Percentiles rank a stretch among this genome's conserved stretches.
These are phyloP conservation scores for Notechis scutatus DNA, from an alignment of 2,113 vertebrate species.

Conservation along the genomic window DNA sequence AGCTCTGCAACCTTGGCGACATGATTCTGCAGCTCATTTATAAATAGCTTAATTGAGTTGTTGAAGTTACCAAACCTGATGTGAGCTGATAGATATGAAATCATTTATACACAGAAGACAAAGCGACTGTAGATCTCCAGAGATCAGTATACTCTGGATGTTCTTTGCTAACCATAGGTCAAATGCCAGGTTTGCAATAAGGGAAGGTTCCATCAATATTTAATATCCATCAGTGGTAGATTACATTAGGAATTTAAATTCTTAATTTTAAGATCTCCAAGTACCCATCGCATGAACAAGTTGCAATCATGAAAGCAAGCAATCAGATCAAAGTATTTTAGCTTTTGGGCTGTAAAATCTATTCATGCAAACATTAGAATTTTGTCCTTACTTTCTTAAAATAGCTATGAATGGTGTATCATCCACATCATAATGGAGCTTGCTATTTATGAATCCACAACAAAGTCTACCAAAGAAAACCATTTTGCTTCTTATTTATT, in stretches of 20 bases:
- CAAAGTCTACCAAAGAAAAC: background rate
- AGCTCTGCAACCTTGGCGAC: background rate
- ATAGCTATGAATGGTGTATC: background rate
- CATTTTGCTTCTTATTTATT: background rate
- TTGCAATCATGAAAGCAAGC: background rate
- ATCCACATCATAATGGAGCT: background rate
- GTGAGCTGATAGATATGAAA: background rate
- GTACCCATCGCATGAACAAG: background rate
- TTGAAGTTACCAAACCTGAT: background rate
- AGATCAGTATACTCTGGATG: background rate
- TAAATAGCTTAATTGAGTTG: background rate
- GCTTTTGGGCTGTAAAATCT: background rate
- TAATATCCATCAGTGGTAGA: background rate
- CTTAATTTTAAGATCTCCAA: background rate
- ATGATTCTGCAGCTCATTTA: background rate
- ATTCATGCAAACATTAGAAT: background rate
- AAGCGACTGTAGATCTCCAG: background rate
- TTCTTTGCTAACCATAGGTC: background rate
- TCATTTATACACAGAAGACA: background rate
- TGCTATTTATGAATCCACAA: background rate
- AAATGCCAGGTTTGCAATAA: background rate
- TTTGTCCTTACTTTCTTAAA: background rate
- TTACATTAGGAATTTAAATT: background rate
- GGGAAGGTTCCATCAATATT: background rate
- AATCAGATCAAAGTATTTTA: background rate